Evolutionary conservation across 64 coral and sea anemone species (phyloP).

Genomic region (Hydrozoanthus tunicans): DNA sequence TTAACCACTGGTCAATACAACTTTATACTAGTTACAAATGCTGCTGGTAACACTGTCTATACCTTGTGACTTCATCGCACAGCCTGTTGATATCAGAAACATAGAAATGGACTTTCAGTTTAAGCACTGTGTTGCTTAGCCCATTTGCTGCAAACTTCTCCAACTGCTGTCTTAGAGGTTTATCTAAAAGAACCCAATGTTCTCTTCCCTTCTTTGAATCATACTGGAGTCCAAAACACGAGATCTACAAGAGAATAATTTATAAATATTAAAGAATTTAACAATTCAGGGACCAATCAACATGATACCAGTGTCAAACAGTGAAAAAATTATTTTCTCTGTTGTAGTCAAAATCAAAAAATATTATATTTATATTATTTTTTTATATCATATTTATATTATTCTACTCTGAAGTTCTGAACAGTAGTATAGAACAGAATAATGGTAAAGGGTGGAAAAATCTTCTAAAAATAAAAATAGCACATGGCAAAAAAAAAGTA

Average conservation of each 20-base stretch:
- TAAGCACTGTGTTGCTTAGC: conserved; percentile 42
- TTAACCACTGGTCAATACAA: neutral
- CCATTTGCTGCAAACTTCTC: conserved; percentile 61
- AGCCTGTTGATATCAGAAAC: conserved; percentile 61
- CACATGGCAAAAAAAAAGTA: too few species aligned
- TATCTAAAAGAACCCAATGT: conserved; percentile 75
- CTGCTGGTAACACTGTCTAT: neutral
- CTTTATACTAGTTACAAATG: neutral
- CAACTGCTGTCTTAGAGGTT: conserved; percentile 84
- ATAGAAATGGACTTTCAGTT: conserved; percentile 80
- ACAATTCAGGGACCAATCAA: too few species aligned
- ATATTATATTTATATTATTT: too few species aligned
- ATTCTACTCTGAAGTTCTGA: too few species aligned
- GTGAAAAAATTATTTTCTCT: too few species aligned
- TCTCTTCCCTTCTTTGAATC: conserved; percentile 73
- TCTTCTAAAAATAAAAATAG: too few species aligned
- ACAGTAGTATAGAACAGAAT: too few species aligned
- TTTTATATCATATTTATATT: too few species aligned
- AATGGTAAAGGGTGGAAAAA: too few species aligned
- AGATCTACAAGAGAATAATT: conserved; percentile 50
- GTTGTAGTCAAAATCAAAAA: too few species aligned
- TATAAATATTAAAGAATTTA: neutral
- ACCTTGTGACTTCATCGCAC: conserved; percentile 74
- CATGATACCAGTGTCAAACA: too few species aligned
- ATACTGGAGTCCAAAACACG: conserved; percentile 84